Conservation (phyloP, 2,797 vertebrate species). For the Pseudomugil tenellus region DNA sequence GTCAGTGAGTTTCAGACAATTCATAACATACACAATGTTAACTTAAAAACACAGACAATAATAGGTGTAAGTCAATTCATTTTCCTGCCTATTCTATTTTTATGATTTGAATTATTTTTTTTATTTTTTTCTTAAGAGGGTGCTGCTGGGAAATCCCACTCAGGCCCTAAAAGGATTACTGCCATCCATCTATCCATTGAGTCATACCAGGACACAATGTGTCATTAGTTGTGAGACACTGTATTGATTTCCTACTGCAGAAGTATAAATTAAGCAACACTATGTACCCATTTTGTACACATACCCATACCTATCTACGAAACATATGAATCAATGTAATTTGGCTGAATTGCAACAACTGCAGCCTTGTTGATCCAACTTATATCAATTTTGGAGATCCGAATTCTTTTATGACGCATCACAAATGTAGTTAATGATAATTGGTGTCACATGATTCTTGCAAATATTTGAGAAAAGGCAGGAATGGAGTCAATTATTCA, state of each 20-base stretch:
- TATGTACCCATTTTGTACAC: constrained; percentile 44
- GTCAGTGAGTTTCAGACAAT: constrained; percentile 41
- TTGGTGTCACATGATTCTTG: constrained; percentile 55
- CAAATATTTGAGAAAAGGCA: not conserved
- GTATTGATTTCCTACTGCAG: constrained; percentile 65
- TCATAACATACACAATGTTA: constrained; percentile 35
- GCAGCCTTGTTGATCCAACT: constrained; percentile 59
- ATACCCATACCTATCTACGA: constrained; percentile 35
- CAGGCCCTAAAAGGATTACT: constrained; percentile 36
- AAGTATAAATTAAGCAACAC: constrained; percentile 56
- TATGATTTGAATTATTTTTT: constrained; percentile 15
- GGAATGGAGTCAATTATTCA: not conserved
- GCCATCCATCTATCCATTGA: constrained; percentile 38
- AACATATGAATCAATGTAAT: constrained; percentile 56
- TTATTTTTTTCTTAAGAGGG: constrained; percentile 21
- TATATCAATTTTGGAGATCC: constrained; percentile 61
- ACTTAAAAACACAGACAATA: constrained; percentile 8
- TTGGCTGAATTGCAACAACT: constrained; percentile 40
- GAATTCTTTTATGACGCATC: constrained; percentile 66
- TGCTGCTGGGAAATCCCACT: constrained; percentile 43
- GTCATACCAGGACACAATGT: constrained; percentile 40
- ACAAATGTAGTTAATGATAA: constrained; percentile 71
- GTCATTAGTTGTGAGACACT: constrained; percentile 55
- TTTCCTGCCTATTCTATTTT: not conserved
- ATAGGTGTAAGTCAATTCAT: not conserved